Percentiles rank a stretch among this genome's conserved stretches.
Conservation (phyloP, 2,797 vertebrate species). For the Podargus strigoides region DNA sequence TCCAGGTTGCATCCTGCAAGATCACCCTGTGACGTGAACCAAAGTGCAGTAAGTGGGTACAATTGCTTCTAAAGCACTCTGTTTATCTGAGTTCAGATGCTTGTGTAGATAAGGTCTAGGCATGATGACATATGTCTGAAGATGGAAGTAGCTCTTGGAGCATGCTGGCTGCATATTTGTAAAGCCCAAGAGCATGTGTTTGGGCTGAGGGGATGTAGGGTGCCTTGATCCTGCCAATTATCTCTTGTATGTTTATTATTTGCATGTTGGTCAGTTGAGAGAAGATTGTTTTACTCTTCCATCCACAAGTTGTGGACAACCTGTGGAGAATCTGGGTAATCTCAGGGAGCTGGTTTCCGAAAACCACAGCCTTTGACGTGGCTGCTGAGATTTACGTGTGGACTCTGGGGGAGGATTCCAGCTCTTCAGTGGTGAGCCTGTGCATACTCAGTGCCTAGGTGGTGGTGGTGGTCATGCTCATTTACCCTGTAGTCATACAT, state of each 20-base stretch:
- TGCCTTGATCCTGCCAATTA: not conserved
- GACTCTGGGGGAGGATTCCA: not conserved
- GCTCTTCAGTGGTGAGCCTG: not conserved
- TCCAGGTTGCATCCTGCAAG: not conserved
- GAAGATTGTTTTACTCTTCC: not conserved
- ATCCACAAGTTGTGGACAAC: not conserved
- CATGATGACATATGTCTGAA: not conserved
- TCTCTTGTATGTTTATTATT: not conserved
- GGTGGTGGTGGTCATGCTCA: not conserved
- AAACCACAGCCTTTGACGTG: not conserved
- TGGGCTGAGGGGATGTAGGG: not conserved
- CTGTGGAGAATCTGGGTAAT: not conserved
- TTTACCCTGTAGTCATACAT: not conserved
- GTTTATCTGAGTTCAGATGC: not conserved
- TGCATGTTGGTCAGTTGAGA: not conserved
- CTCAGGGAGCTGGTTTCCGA: too few species aligned
- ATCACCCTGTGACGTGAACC: not conserved
- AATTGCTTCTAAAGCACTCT: not conserved
- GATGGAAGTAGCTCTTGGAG: not conserved
- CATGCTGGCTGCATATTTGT: not conserved
- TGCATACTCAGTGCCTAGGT: not conserved
- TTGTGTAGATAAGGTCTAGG: not conserved
- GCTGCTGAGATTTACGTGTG: not conserved
- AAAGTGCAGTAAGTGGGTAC: not conserved
- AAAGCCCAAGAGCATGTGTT: not conserved